Evolutionary conservation across 2,797 vertebrate genomes (phyloP).

Genomic region (Oophaga sylvatica): DNA sequence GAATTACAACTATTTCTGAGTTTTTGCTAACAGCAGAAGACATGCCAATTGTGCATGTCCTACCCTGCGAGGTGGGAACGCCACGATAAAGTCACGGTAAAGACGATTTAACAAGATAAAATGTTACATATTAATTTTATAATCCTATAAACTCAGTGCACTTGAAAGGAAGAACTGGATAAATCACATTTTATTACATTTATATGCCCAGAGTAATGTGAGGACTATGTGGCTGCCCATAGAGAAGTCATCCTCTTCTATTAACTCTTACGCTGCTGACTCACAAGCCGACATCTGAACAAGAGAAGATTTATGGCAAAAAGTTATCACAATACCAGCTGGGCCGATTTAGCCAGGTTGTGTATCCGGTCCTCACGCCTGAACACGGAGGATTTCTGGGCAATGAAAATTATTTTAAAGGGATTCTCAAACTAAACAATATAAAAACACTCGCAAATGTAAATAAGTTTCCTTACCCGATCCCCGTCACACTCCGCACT

Average conservation of each 20-base stretch:
- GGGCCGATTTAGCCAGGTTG: too few species aligned
- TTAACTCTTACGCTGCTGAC: not conserved
- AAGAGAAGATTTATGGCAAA: too few species aligned
- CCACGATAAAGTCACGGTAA: not conserved
- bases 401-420: too few species aligned
- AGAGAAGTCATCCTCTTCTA: not conserved
- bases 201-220: not conserved
- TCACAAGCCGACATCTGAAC: not conserved
- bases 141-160: slow-evolving; percentile 25
- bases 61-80: not conserved
- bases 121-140: slow-evolving; percentile 33
- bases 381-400: too few species aligned
- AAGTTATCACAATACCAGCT: too few species aligned
- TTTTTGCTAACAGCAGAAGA: not conserved
- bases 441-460: too few species aligned
- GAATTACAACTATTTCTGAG: not conserved
- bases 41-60: not conserved
- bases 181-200: not conserved
- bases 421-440: too few species aligned
- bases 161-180: slow-evolving; percentile 17
- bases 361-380: too few species aligned
- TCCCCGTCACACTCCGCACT: too few species aligned
- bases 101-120: slow-evolving; percentile 12
- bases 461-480: too few species aligned
- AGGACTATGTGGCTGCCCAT: not conserved